Conservation (phyloP, 2,888 invertebrate species). For the Embidobia sp. region DNA sequence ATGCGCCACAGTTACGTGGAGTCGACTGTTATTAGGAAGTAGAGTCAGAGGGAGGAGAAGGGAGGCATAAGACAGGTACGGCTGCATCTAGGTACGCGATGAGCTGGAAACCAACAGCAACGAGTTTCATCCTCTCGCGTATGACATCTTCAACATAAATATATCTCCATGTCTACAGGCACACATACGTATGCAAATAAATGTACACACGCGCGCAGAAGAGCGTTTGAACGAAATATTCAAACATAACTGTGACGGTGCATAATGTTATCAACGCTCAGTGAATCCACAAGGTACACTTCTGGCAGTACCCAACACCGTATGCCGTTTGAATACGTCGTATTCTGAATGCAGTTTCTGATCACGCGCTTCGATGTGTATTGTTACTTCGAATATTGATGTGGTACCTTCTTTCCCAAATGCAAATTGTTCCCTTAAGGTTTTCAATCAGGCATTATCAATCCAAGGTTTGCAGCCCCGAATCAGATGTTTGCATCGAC, state of each 20-base stretch:
- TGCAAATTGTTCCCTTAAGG: constrained; percentile 25
- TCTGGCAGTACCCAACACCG: constrained; percentile 32
- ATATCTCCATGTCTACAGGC: constrained; percentile 26
- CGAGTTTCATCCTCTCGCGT: constrained; percentile 37
- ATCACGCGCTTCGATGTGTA: constrained; percentile 38
- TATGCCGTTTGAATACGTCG: constrained; percentile 38
- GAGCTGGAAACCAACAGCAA: constrained; percentile 37
- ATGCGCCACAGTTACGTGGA: constrained; percentile 13
- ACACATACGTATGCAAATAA: constrained; percentile 29
- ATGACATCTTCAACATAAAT: constrained; percentile 43
- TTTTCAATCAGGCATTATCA: constrained; percentile 27
- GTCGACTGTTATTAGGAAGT: constrained; percentile 32
- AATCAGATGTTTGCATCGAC: not conserved
- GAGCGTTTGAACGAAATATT: constrained; percentile 28
- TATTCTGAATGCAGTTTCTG: constrained; percentile 50
- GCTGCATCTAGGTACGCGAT: constrained; percentile 22
- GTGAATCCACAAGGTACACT: constrained; percentile 42
- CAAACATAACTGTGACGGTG: constrained; percentile 46
- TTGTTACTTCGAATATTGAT: constrained; percentile 46
- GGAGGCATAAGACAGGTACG: constrained; percentile 26
- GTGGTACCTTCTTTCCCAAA: constrained; percentile 14
- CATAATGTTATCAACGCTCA: constrained; percentile 51
- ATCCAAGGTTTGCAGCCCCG: not conserved
- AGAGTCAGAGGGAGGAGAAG: not conserved
- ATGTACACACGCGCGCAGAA: constrained; percentile 8